phyloP scores from a whole-genome alignment of 2,113 vertebrate species.

The Lepus europaeus region DNA sequence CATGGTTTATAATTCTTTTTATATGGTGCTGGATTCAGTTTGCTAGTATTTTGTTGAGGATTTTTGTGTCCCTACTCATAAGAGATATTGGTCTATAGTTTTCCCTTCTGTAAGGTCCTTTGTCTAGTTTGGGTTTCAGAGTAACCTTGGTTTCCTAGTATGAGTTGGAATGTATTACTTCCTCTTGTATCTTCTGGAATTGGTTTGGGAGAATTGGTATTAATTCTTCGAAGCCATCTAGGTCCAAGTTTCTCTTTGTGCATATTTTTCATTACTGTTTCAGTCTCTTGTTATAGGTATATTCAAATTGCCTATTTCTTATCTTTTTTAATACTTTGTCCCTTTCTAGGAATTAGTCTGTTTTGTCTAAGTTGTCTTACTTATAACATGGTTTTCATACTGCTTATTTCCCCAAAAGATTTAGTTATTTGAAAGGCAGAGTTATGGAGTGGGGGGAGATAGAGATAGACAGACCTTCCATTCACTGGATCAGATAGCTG shows the following conservation, averaged over 20 bases:
- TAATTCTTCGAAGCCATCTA: background rate
- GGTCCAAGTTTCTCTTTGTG: background rate
- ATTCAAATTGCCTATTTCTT: conserved; percentile 24
- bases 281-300: background rate
- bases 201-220: conserved; percentile 8
- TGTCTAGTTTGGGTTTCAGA: conserved; percentile 10
- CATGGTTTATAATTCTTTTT: conserved; percentile 72
- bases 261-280: conserved; percentile 8
- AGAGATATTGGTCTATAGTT: conserved; percentile 9
- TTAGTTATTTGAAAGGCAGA: no score
- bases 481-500: no score
- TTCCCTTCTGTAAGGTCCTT: conserved; percentile 17
- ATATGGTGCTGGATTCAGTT: conserved; percentile 54
- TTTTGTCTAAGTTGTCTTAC: conserved; percentile 6
- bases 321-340: background rate
- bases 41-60: conserved; percentile 48
- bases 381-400: background rate
- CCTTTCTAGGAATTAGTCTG: background rate
- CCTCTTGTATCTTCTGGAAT: conserved; percentile 17
- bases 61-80: conserved; percentile 48
- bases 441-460: no score
- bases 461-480: no score
- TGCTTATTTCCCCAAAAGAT: no score
- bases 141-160: background rate
- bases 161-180: background rate